Evolutionary conservation across 2,797 vertebrate genomes (phyloP), one percentile per base, ranked within the genome.

Genomic region (Tinamus major): DNA sequence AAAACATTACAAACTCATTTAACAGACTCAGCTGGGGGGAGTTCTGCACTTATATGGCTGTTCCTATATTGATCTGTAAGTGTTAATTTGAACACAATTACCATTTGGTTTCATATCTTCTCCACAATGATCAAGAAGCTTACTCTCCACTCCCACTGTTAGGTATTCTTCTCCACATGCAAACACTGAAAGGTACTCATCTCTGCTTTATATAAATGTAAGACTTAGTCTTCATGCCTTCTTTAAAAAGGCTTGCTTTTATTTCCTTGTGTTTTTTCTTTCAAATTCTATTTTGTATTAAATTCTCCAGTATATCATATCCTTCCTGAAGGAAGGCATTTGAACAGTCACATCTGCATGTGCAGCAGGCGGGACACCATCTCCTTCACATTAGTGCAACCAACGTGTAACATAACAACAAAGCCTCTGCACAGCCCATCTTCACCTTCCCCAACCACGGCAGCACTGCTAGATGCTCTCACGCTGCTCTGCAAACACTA

Each of bases 401-500:
- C 5, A 35, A 26, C 1, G 3, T 10, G 1, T 13, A 59, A 83
- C 10, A 17, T 4, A 13, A 69, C 29, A 37, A 24, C 8, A 24
- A 82, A 89, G 18, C 17, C 56, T 13, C 53, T 70, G n/a, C 19
- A 37, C 31, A 56, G 62, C 20, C 37, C 29, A 35, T n/a, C 55
- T 65, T 41, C n/a, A 26, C 13, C 12, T 10, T 2, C 19, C 70
- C 63, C 63, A 17, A 44, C 17, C 17, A n/a, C 10, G 21, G 21
- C 29, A 55, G 53, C 29, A 10, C n/a, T 13, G 44, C 6, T 44
- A 19, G 29, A 26, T n/a, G n/a, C 21, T 23, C 0, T 2, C 11
- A n/a, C 3, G 1, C 39, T n/a, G 3, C 31, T 41, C 56, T 0
- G 39, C 15, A 13, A 58, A 53, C 10, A 1, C 33, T 23, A 37